phyloP scores from a whole-genome alignment of 2,797 vertebrate genomes.

The Pipistrellus pygmaeus region DNA sequence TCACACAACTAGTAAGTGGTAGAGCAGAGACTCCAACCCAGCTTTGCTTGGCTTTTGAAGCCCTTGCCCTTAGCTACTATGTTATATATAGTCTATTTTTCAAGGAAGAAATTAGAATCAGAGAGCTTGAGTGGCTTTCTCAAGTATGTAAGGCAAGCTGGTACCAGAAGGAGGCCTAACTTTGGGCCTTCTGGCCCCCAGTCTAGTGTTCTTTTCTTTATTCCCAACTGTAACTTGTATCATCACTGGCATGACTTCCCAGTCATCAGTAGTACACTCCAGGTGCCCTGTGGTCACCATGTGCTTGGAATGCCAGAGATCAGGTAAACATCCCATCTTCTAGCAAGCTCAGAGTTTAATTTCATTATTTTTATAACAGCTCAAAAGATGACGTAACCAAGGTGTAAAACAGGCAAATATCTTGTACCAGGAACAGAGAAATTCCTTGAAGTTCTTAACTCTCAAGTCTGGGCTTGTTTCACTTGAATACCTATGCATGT shows the following conservation, averaged over 20 bases:
- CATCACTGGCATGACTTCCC: background rate
- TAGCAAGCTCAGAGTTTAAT: constrained; percentile 42
- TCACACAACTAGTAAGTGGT: background rate
- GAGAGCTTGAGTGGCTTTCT: constrained; percentile 2
- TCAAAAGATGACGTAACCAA: constrained; percentile 63
- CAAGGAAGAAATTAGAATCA: constrained; percentile 29
- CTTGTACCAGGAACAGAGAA: constrained; percentile 69
- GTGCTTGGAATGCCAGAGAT: constrained; percentile 8
- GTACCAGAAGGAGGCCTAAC: constrained; percentile 32
- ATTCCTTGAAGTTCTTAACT: constrained; percentile 77
- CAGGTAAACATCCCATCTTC: constrained; percentile 47
- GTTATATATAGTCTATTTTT: background rate
- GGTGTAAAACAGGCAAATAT: constrained; percentile 63
- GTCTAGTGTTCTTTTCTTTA: constrained; percentile 25
- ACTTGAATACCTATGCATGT: constrained; percentile 64
- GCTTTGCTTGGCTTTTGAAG: background rate
- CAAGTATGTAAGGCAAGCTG: constrained; percentile 28
- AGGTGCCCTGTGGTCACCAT: background rate
- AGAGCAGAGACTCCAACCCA: background rate
- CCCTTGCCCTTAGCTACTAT: background rate
- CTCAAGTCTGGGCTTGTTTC: constrained; percentile 78
- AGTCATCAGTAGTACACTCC: background rate
- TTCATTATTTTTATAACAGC: constrained; percentile 30
- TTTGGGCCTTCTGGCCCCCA: background rate
- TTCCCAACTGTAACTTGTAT: background rate